Evolutionary conservation across 2,797 vertebrate genomes (phyloP), one percentile per base, ranked within the genome.

Genomic region (Emys orbicularis): DNA sequence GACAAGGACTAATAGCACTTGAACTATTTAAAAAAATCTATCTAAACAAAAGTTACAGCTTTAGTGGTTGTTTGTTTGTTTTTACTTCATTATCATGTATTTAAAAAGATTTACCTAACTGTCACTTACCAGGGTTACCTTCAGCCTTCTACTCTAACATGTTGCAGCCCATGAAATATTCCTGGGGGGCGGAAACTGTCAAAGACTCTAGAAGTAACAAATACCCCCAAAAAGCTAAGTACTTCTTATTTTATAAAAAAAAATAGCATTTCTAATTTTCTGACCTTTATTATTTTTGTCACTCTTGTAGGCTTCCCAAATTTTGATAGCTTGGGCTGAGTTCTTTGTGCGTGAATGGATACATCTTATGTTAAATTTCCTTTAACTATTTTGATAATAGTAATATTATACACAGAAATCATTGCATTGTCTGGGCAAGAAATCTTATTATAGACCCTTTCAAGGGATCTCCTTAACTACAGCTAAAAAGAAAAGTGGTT

Each of bases 231-330:
- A 93, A 52, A 0, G 1, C 54, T 16, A 79, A 87, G 21, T 8
- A 37, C 10, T 44, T 85, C 18, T 6, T 49, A 79, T 15, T 2
- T 41, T 54, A 54, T 94, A 34, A 53, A 94, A 96, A 96, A 84
- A 21, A 1, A 56, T 5, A 86, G 6, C 3, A 50, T 77, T 86
- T 79, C 23, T 0, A 1, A 2, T 52, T 57, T 90, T 53, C 79
- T 49, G 5, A 5, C 15, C 0, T 47, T 21, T 74, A 12, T 3
- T 31, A 44, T 44, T 79, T 27, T 8, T 41, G 4, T 15, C 34
- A n/a, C 8, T 12, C 56, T 56, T 85, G 7, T 79, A 79, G 53
- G 79, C 77, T 89, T 82, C 34, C 68, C 77, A 37, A 53, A 54
- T 41, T 80, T 92, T 61, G 34, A 37, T 68, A 84, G 56, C 56